Evolutionary conservation across 2,888 invertebrate species (phyloP), one percentile per base, ranked within the genome.

Genomic region (Syrphus vitripennis): DNA sequence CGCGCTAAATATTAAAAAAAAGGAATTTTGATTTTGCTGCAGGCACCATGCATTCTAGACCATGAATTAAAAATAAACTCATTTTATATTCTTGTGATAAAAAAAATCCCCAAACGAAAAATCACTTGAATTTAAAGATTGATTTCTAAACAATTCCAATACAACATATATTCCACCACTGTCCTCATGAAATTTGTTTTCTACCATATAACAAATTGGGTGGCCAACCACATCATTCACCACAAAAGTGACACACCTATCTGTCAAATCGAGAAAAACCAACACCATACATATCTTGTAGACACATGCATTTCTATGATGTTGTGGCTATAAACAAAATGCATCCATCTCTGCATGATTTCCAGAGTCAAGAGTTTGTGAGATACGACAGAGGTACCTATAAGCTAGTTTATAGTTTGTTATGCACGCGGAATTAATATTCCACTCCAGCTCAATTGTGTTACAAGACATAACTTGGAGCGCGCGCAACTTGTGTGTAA

Each of bases 211-310:
- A 77, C 80, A 80, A 84, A 84, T 86, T 86, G 86, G 81, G 86
- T 82, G 86, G 86, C 74, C 86, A 50, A 77, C 82, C 86, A 78
- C 86, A 86, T 86, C 86, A 81, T 74, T 86, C 81, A 82, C 77
- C 70, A 61, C 42, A 50, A 74, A 81, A 63, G 82, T 81, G 86
- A 86, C 86, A 86, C 77, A 86, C 86, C 86, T 82, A 86, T 86
- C 86, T 81, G 86, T 86, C 86, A 86, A 77, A 80, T 37, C 59
- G 67, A n/a, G n/a, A 72, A 40, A 69, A 78, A 50, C 50, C 67
- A 29, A 55, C n/a, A 42, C 53, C 19, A 53, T 50, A 34, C 4
- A 21, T 48, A 12, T 53, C 42, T 24, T 67, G 40, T 71, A 61
- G 21, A 48, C 40, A 26, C 59, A 42, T 45, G 24, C 53, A 71